Evolutionary conservation across 2,797 vertebrate genomes (phyloP).

Genomic region (Rhinophrynus dorsalis): DNA sequence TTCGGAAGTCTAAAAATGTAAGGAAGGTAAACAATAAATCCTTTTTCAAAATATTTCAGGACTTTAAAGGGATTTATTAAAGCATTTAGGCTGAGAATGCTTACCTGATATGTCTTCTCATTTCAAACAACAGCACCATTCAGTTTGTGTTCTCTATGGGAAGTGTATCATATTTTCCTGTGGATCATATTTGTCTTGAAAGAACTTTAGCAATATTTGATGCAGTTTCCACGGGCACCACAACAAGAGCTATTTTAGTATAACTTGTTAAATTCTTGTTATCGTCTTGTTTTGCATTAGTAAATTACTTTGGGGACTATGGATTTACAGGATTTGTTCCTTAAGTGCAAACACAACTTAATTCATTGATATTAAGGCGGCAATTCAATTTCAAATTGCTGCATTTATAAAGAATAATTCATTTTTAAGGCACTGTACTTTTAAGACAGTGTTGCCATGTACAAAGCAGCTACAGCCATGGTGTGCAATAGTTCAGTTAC

Average conservation of each 20-base stretch:
- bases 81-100: too few relatives aligned
- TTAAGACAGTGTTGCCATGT: too few relatives aligned
- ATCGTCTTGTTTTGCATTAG: constrained; percentile 29
- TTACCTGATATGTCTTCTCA: too few relatives aligned
- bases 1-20: too few relatives aligned
- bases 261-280: constrained; percentile 30
- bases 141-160: not conserved
- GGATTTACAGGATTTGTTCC: constrained; percentile 29
- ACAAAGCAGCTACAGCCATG: too few relatives aligned
- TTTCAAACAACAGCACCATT: too few relatives aligned
- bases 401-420: too few relatives aligned
- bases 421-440: too few relatives aligned
- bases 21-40: too few relatives aligned
- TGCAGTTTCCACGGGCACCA: constrained; percentile 34
- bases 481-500: too few relatives aligned
- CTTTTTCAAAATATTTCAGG: too few relatives aligned
- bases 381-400: constrained; percentile 14
- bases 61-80: too few relatives aligned
- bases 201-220: not conserved
- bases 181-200: not conserved
- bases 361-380: constrained; percentile 17
- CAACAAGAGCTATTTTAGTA: constrained; percentile 9
- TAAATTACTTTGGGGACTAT: constrained; percentile 38
- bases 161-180: constrained; percentile 6
- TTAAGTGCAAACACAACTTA: constrained; percentile 11